Evolutionary conservation across 2,888 invertebrate genomes (phyloP), one percentile per base, ranked within the genome.

Genomic region (Deroplatys truncata): DNA sequence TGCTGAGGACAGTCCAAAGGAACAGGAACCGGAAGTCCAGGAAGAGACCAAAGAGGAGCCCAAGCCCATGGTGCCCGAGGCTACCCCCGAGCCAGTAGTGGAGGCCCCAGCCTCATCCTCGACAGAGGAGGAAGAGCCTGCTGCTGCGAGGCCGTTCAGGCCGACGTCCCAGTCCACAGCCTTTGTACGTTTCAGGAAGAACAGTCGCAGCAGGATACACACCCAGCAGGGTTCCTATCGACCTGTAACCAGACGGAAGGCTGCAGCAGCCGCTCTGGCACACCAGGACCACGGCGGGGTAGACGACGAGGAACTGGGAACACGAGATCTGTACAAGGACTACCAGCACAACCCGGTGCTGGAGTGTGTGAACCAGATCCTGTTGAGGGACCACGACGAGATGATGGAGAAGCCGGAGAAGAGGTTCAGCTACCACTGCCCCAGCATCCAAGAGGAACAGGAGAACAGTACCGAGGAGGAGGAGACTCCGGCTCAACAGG

Each of bases 341-440:
- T 96, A 96, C 91, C 95, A 96, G 93, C 97, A 97, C 91, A 98
- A 97, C 93, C 97, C 97, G 1, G 97, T 98, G 13, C 93, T 98
- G 88, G 97, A 98, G 93, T 97, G 97, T 92, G 97, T 98, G 91
- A 97, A 97, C 94, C 97, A 97, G 93, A 98, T 98, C 92, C 93
- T 98, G 83, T 93, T 98, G 56, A 96, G 97, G 92, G 97, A 97
- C 92, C 90, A 89, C 35, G 90, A 90, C 43, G 90, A 91, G 35
- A 84, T 49, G 31, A 82, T 85, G 5, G 85, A 1, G 91, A 93
- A 93, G 90, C 93, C 92, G 89, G 95, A 96, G 91, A 94, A 95
- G 29, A 86, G 84, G 9, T 86, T 85, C 28, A 72, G 82, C 25
- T 86, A 88, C 31, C 72, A 85, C 7, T 88, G 90, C 20, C 91